Percentiles rank a stretch among this genome's conserved stretches.
Conservation (phyloP, 2,797 vertebrate species). For the Chelonia mydas region DNA sequence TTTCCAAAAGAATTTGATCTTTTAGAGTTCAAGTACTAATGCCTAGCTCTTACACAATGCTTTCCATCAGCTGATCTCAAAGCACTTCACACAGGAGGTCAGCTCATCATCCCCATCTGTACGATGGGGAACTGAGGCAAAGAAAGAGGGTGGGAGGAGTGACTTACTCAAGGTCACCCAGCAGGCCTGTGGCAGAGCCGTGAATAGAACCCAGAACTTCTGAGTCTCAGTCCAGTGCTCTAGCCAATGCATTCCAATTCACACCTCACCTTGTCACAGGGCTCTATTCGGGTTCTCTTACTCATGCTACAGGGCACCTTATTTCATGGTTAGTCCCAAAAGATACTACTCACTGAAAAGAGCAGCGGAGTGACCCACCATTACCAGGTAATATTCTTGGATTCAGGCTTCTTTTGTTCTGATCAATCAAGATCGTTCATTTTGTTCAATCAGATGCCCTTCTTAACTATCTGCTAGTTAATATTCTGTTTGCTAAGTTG, state of each 20-base stretch:
- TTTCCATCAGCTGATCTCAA: background rate
- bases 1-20: background rate
- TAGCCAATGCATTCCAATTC: background rate
- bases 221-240: background rate
- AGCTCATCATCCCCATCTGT: background rate
- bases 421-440: background rate
- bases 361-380: background rate
- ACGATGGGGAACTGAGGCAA: background rate
- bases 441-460: background rate
- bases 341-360: background rate
- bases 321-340: background rate
- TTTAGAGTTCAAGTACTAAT: background rate
- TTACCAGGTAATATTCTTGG: rapidly evolving
- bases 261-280: rapidly evolving
- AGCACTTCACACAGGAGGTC: background rate
- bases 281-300: rapidly evolving
- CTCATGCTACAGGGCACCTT: background rate
- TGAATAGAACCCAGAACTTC: background rate
- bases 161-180: background rate
- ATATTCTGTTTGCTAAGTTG: background rate
- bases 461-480: background rate
- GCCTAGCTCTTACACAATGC: background rate
- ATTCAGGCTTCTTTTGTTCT: background rate
- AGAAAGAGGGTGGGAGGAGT: no score
- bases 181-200: background rate